Percentiles rank a stretch among this genome's conserved stretches.
These are phyloP conservation scores for Polyodon spathula DNA, from an alignment of 2,113 vertebrate genomes.

Conservation along the genomic window DNA sequence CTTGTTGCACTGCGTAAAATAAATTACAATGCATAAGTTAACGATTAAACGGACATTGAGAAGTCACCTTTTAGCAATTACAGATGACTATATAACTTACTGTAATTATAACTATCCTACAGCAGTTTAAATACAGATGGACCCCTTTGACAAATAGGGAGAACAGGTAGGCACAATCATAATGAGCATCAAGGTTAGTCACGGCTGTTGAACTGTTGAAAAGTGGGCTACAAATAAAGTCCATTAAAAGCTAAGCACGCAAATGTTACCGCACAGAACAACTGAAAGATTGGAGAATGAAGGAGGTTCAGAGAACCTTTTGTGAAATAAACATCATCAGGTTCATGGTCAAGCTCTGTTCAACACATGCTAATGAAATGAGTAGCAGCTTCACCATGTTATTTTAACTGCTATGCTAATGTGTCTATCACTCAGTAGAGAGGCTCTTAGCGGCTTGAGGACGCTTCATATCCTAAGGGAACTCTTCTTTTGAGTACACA, in stretches of 20 bases:
- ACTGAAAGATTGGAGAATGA: neutral
- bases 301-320: neutral
- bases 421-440: neutral
- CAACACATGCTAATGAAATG: neutral
- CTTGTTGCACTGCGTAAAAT: no score
- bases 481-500: constrained; percentile 17
- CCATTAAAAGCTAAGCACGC: neutral
- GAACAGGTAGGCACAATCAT: no score
- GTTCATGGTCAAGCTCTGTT: neutral
- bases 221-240: neutral
- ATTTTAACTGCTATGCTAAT: neutral
- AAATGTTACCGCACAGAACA: neutral
- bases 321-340: neutral
- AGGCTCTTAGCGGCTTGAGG: constrained; percentile 13
- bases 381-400: neutral
- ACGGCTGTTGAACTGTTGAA: neutral
- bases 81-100: no score
- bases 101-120: no score
- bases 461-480: constrained; percentile 13
- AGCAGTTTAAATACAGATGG: no score
- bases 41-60: no score
- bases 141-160: no score
- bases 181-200: no score
- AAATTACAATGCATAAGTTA: no score
- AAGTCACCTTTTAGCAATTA: no score